A percentile compares a stretch with the other conserved stretches of the same genome.
These are phyloP conservation scores for Pantherophis alleghaniensis DNA, from an alignment of 2,797 vertebrate genomes.

Conservation along the genomic window DNA sequence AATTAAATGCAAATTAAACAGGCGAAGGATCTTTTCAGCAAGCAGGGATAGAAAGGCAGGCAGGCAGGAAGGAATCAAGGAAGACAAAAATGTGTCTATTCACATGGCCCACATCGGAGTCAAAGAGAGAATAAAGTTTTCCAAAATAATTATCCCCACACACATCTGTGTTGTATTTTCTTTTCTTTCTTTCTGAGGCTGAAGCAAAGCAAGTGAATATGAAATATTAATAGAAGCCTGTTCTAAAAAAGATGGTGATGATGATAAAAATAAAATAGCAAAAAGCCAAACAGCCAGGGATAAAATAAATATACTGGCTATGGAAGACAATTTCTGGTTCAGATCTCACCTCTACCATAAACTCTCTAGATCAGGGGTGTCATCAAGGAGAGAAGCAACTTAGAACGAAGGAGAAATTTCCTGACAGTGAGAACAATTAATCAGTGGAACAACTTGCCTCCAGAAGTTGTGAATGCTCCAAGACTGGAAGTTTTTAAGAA, in stretches of 20 bases:
- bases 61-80: background rate
- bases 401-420: no score
- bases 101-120: background rate
- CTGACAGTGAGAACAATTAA: no score
- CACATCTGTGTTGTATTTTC: background rate
- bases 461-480: no score
- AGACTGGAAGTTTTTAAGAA: no score
- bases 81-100: background rate
- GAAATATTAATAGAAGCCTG: conserved; percentile 11
- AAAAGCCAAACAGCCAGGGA: background rate
- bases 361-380: no score
- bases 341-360: background rate
- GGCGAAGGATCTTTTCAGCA: background rate
- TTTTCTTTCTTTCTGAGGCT: background rate
- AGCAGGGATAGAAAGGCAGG: background rate
- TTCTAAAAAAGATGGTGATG: background rate
- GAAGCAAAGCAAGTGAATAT: conserved; percentile 32
- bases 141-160: conserved; percentile 29
- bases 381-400: no score
- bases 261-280: background rate
- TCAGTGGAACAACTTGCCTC: no score
- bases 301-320: background rate
- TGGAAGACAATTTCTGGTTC: no score
- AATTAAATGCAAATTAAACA: background rate
- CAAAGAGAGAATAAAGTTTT: background rate